Base-by-base conservation (phyloP, 2,113 vertebrate species). In the Setophaga kirtlandii region DNA sequence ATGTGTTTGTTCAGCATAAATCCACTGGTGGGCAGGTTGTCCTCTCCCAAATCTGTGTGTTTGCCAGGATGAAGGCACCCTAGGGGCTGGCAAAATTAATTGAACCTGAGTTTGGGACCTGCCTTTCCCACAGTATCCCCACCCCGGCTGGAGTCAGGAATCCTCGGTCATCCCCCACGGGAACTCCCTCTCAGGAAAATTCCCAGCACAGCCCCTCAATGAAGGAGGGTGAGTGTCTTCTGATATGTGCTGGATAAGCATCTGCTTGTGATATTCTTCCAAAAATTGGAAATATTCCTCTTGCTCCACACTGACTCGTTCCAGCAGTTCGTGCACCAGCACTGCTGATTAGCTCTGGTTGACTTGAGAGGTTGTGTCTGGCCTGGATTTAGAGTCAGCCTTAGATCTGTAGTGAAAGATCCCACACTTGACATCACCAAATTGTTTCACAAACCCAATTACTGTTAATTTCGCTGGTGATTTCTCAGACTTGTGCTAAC, bases 101-200 rank as follows among this genome's bases (percentile, higher is more conserved):
- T 63, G 50, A 92, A 62, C 59, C 63, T 71, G 59, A 27, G 13
- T 80, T 90, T 90, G 75, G 82, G 77, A 62, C 90, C 63, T 92
- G 62, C 33, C 63, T 74, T 96, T 97, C 90, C 91, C 94, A 96
- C 70, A 94, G 41, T n/a, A 39, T 86, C 52, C 93, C 63, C 49
- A 52, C 47, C 59, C 63, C 2, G 7, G 67, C 33, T 37, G 53
- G 82, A 95, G 70, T 50, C 69, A 78, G 85, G 69, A 89, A 93
- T 22, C 53, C 19, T 25, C 28, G 58, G 37, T 37, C 28, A 39
- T 12, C 6, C 80, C 94, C 35, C 42, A 28, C 6, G 85, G 74
- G 94, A 92, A 16, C 30, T 63, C 11, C 59, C 86, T 94, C 11
- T 2, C 44, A 78, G 68, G 80, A 85, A 94, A 79, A 93, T 91